Evolutionary conservation across 92 coral and sea anemone species (phyloP), one percentile per base, ranked within the genome.

Genomic region (Actinostola sp.): DNA sequence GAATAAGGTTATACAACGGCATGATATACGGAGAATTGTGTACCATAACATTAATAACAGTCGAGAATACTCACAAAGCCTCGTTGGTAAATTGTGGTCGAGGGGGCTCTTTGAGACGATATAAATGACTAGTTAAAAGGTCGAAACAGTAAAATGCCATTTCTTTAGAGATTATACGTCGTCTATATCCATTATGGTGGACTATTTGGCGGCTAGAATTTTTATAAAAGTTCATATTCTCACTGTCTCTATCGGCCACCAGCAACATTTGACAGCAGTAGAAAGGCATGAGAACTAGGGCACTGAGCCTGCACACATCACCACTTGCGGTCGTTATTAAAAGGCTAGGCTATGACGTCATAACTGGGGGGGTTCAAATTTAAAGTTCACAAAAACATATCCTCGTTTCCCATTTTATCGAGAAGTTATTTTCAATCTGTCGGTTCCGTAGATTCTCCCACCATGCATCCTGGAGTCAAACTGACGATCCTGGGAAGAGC

Each of bases 101-200:
- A 33, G 93, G 89, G 50, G 98, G 97, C 64, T 92, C 93, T 79
- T 92, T 93, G 38, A 85, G 61, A 59, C 91, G 95, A 71, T 86
- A 86, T 48, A 94, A 80, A 82, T 94, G 98, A 64, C 90, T 83
- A 57, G 91, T 90, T 77, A 94, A 75, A 45, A 94, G 75, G 75
- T 94, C 98, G 74, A 94, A 94, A 82, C 98, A 94, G 58, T 88
- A 94, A 75, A 91, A 94, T 20, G 98, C 97, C 98, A 94, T 94
- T 73, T 94, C 98, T 59, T 94, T 94, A 62, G 84, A 79, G 59
- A 94, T 90, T 82, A 94, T 78, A 42, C 98, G 88, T 52, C 84
- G 85, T 78, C 88, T 76, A 70, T 75, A 90, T 56, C 69, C 86
- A 85, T 80, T 80, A 55, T 88, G 79, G 31, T 84, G 79, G 76